These are phyloP conservation scores for Steinernema scapterisci DNA, from an alignment of 2,888 invertebrate species.

Conservation along the genomic window DNA sequence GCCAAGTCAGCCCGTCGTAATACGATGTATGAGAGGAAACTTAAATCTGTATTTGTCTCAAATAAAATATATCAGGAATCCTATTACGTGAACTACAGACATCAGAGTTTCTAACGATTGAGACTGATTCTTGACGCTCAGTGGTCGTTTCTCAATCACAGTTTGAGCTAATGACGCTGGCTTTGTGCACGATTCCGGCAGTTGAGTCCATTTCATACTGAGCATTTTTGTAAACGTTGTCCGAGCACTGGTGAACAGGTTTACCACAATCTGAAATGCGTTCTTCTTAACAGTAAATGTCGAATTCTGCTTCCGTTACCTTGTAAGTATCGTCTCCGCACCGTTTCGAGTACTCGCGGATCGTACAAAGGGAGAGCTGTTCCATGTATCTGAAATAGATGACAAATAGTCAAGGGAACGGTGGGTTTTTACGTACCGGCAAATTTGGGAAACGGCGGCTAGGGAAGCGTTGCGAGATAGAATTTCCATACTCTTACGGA, in stretches of 20 bases:
- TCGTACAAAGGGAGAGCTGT: not conserved
- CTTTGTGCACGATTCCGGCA: not conserved
- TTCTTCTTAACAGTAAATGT: too few species aligned
- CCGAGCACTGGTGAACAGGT: constrained; percentile 16
- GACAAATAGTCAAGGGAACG: not conserved
- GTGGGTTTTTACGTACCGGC: not conserved
- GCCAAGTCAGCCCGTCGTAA: too few species aligned
- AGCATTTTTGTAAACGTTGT: constrained; percentile 21
- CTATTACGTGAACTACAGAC: too few species aligned
- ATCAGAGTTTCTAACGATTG: too few species aligned
- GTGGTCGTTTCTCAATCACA: not conserved
- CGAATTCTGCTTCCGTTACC: not conserved
- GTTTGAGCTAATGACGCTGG: not conserved
- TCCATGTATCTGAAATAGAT: constrained; percentile 11
- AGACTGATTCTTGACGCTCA: not conserved
- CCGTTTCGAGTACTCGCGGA: not conserved
- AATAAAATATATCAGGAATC: too few species aligned
- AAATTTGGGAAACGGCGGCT: constrained; percentile 3
- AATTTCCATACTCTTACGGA: constrained; percentile 1
- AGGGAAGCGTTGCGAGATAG: not conserved
- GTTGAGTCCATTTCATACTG: not conserved
- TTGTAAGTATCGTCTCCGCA: not conserved
- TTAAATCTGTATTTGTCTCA: too few species aligned
- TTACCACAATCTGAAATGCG: constrained; percentile 1
- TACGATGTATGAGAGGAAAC: too few species aligned